A percentile compares a stretch with the other conserved stretches of the same genome.
These are phyloP conservation scores for Poecilus cupreus DNA, from an alignment of 2,888 invertebrate genomes.

Conservation along the genomic window DNA sequence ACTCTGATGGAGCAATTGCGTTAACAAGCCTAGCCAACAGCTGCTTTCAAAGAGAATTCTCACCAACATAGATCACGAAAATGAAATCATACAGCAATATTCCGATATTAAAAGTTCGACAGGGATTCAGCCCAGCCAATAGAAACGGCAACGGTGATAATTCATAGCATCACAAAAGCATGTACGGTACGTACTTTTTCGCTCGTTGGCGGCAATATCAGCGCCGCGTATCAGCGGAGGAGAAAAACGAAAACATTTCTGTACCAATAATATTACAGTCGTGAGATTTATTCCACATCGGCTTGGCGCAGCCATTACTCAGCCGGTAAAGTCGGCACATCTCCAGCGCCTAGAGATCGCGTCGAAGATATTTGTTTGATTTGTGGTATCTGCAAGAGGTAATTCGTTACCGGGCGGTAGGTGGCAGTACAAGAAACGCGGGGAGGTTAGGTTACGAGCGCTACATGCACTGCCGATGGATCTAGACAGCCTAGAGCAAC, in stretches of 20 bases:
- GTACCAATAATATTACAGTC: constrained; percentile 57
- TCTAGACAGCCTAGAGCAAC: constrained; percentile 11
- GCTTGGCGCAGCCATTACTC: constrained; percentile 54
- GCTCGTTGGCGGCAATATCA: constrained; percentile 21
- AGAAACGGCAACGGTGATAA: not conserved
- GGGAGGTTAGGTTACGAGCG: not conserved
- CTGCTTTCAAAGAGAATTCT: not conserved
- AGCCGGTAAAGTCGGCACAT: constrained; percentile 56
- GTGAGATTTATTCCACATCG: constrained; percentile 58
- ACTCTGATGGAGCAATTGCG: not conserved
- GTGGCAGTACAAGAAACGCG: constrained; percentile 30
- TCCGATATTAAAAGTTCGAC: not conserved
- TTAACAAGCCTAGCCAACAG: not conserved
- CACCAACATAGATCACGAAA: not conserved
- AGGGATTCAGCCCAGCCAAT: not conserved
- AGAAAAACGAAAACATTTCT: constrained; percentile 54
- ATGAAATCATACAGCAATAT: not conserved
- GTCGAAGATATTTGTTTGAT: constrained; percentile 58
- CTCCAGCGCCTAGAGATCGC: constrained; percentile 47
- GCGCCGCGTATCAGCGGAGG: not conserved
- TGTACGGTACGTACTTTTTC: not conserved
- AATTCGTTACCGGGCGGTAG: constrained; percentile 50
- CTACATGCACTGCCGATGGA: constrained; percentile 40
- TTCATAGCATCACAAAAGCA: constrained; percentile 3
- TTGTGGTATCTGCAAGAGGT: constrained; percentile 58